A percentile compares a stretch with the other conserved stretches of the same genome.
These are phyloP conservation scores for Rhea pennata DNA, from an alignment of 2,113 vertebrate genomes.

Conservation along the genomic window DNA sequence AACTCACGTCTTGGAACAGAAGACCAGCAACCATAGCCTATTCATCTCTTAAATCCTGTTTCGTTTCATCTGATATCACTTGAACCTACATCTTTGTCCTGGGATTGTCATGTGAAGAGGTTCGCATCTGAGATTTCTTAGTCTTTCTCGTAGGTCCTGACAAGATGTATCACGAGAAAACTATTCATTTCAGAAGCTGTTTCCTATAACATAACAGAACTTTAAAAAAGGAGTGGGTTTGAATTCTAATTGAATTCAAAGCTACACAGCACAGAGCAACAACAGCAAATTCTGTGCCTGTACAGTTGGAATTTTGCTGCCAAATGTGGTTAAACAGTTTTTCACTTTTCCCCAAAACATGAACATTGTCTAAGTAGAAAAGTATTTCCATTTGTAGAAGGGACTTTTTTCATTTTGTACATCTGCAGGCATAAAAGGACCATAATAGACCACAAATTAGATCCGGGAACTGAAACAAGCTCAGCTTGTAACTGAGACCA, in stretches of 20 bases:
- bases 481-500: constrained; percentile 70
- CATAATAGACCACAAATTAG: constrained; percentile 72
- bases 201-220: constrained; percentile 42
- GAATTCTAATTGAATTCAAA: constrained; percentile 61
- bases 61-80: background rate
- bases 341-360: constrained; percentile 69
- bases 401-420: constrained; percentile 70
- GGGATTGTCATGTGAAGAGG: background rate
- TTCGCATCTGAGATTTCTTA: background rate
- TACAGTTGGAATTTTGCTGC: constrained; percentile 63
- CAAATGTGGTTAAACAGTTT: constrained; percentile 74
- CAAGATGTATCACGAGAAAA: background rate
- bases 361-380: constrained; percentile 74
- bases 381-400: constrained; percentile 73
- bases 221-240: constrained; percentile 27
- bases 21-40: background rate
- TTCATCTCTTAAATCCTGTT: background rate
- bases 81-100: background rate
- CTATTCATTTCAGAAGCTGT: constrained; percentile 35
- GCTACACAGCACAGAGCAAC: constrained; percentile 47
- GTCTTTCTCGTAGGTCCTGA: constrained; percentile 1
- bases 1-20: background rate
- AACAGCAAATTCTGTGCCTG: constrained; percentile 58
- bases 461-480: constrained; percentile 68
- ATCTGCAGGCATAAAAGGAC: constrained; percentile 72